Conservation (phyloP, 1,140 invertebrate genomes). For the Drosophila bocki region DNA sequence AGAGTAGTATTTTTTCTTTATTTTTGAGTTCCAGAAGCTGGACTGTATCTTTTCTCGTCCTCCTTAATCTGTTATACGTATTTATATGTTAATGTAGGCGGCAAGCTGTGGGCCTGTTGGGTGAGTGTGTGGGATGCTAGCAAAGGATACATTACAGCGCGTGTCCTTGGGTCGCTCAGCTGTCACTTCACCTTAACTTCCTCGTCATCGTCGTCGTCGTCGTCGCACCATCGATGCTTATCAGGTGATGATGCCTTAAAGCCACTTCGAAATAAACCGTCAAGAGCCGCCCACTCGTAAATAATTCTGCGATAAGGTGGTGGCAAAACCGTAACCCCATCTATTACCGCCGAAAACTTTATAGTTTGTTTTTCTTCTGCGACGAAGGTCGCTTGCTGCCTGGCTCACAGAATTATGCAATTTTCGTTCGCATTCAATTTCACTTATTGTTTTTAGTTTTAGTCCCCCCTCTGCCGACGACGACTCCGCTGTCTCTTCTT, state of each 20-base stretch:
- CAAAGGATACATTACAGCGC: slow-evolving; percentile 45
- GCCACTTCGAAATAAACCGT: slow-evolving; percentile 20
- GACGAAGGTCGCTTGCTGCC: slow-evolving; percentile 59
- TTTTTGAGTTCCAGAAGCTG: slow-evolving; percentile 10
- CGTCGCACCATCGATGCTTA: slow-evolving; percentile 41
- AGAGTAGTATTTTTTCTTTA: not conserved
- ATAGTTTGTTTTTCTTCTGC: slow-evolving; percentile 40
- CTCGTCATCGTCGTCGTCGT: not conserved
- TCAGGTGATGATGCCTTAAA: slow-evolving; percentile 40
- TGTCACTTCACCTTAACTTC: slow-evolving; percentile 52
- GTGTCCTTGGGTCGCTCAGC: slow-evolving; percentile 40
- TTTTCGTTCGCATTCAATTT: slow-evolving; percentile 59
- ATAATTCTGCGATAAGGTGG: slow-evolving; percentile 21
- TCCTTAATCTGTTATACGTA: slow-evolving; percentile 62
- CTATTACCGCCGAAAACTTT: slow-evolving; percentile 23
- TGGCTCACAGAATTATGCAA: slow-evolving; percentile 74
- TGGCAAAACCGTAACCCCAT: slow-evolving; percentile 17
- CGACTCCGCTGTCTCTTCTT: not conserved
- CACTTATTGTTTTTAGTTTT: slow-evolving; percentile 41
- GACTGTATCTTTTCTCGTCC: slow-evolving; percentile 17
- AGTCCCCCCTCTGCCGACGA: not conserved
- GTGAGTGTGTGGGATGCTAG: slow-evolving; percentile 2
- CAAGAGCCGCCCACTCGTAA: slow-evolving; percentile 31
- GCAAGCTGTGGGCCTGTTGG: slow-evolving; percentile 7
- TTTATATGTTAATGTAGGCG: slow-evolving; percentile 73